Base-by-base conservation (phyloP, 2,797 vertebrate species). In the Ataeniobius toweri region DNA sequence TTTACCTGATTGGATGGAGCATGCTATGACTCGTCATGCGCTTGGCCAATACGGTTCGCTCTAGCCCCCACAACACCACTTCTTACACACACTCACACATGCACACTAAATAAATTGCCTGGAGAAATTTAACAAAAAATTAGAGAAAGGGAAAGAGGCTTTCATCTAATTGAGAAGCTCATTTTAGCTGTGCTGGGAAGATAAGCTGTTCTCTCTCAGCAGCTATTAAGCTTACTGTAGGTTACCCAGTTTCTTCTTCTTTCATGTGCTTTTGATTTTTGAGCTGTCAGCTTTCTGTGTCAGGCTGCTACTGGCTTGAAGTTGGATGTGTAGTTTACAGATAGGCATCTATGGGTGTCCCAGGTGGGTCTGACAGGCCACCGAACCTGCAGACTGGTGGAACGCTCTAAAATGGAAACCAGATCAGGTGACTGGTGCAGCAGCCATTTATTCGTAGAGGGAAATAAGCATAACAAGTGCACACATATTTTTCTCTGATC, bases 91-190 rank as follows among this genome's bases (percentile, higher is more conserved):
- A 28, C 71, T 6, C 72, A 73, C 14, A 48, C 56, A 48, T 20
- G 28, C 73, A 84, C 85, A 88, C 86, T 88, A 94, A 92, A 94
- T 93, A 94, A 94, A 93, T 90, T 91, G 94, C 94, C 94, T 94
- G 91, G 92, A 95, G 95, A 94, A 95, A 94, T 85, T 93, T 86
- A 93, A 93, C 85, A 88, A 91, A 92, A 94, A 92, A 93, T 90
- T 89, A 90, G 89, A 92, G 92, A 93, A 89, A 89, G 89, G 50
- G 83, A 89, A 91, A 81, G 85, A 90, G 89, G 80, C 90, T 94
- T 95, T 93, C 91, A 93, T 95, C 93, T 95, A 93, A 94, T 93
- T 93, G 92, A 93, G 93, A 88, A 91, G 92, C 93, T 91, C 86
- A 87, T 92, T 93, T 94, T 93, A 93, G 91, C 94, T 95, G 94